Conservation (phyloP, 2,797 vertebrate genomes). For the Apodemus agrarius region DNA sequence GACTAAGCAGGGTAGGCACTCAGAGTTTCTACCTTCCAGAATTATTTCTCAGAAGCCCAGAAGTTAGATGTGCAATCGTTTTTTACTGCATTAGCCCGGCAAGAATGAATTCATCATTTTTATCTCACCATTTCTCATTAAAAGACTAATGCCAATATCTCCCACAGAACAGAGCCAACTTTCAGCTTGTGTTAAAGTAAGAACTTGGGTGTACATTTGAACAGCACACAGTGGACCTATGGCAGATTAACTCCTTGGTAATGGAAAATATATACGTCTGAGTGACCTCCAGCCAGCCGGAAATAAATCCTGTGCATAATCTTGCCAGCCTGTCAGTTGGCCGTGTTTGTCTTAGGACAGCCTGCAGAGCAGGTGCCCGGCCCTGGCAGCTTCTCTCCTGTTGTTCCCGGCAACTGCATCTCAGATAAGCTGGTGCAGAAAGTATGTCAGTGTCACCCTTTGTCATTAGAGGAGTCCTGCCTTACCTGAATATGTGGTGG, state of each 20-base stretch:
- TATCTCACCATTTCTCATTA: slow-evolving; percentile 82
- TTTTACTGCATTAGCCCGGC: slow-evolving; percentile 77
- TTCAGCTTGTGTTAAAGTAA: slow-evolving; percentile 56
- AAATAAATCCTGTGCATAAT: slow-evolving; percentile 70
- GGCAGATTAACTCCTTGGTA: slow-evolving; percentile 73
- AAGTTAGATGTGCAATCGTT: slow-evolving; percentile 69
- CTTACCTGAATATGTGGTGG: neutral
- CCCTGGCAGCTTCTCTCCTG: neutral
- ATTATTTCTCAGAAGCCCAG: slow-evolving; percentile 67
- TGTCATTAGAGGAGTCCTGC: neutral
- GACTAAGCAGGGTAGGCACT: slow-evolving; percentile 60
- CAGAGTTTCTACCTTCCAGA: slow-evolving; percentile 71
- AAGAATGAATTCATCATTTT: slow-evolving; percentile 82
- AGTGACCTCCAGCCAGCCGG: slow-evolving; percentile 58
- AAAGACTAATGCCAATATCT: slow-evolving; percentile 76
- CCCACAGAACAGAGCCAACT: slow-evolving; percentile 61
- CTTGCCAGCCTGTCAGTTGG: slow-evolving; percentile 69
- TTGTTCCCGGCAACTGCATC: neutral
- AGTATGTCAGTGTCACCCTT: neutral
- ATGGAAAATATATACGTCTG: slow-evolving; percentile 64
- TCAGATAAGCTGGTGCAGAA: neutral
- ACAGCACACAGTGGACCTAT: slow-evolving; percentile 22
- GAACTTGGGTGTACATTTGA: slow-evolving; percentile 56
- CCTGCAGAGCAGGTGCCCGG: neutral
- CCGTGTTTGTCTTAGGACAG: slow-evolving; percentile 38